phyloP scores from a whole-genome alignment of 2,888 invertebrate species.

The Opisthograptis luteolata region DNA sequence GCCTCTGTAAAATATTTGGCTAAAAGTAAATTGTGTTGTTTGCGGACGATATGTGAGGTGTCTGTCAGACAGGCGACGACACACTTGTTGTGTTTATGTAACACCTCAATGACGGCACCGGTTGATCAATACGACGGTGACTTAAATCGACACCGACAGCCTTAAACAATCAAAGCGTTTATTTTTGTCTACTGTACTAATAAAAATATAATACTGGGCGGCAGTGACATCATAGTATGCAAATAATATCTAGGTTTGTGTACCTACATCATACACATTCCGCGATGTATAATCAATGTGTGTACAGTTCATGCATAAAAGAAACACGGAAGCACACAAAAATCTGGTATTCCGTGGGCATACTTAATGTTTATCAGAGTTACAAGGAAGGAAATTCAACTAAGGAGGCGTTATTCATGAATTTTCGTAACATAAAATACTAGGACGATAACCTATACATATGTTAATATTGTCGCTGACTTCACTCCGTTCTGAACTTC shows the following conservation, averaged over 20 bases:
- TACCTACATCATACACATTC: slow-evolving; percentile 32
- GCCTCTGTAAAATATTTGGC: slow-evolving; percentile 8
- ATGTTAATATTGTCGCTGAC: too few relatives aligned
- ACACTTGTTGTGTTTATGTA: slow-evolving; percentile 53
- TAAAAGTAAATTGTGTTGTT: not conserved
- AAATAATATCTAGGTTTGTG: slow-evolving; percentile 41
- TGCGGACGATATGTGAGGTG: slow-evolving; percentile 1
- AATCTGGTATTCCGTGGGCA: too few relatives aligned
- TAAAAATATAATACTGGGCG: slow-evolving; percentile 8
- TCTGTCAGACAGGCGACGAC: slow-evolving; percentile 34
- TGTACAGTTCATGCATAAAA: not conserved
- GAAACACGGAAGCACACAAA: too few relatives aligned
- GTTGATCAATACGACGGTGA: slow-evolving; percentile 54
- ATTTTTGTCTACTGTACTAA: slow-evolving; percentile 35
- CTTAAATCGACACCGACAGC: slow-evolving; percentile 7
- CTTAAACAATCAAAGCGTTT: slow-evolving; percentile 46
- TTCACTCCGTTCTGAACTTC: too few relatives aligned
- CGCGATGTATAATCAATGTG: too few relatives aligned
- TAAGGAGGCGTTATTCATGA: too few relatives aligned
- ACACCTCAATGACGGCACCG: slow-evolving; percentile 40
- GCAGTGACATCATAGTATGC: slow-evolving; percentile 47
- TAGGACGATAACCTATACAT: too few relatives aligned
- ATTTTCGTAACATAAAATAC: too few relatives aligned
- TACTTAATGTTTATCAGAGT: too few relatives aligned
- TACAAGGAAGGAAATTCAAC: too few relatives aligned